Evolutionary conservation across 2,797 vertebrate species (phyloP).

Genomic region (Manis pentadactyla): DNA sequence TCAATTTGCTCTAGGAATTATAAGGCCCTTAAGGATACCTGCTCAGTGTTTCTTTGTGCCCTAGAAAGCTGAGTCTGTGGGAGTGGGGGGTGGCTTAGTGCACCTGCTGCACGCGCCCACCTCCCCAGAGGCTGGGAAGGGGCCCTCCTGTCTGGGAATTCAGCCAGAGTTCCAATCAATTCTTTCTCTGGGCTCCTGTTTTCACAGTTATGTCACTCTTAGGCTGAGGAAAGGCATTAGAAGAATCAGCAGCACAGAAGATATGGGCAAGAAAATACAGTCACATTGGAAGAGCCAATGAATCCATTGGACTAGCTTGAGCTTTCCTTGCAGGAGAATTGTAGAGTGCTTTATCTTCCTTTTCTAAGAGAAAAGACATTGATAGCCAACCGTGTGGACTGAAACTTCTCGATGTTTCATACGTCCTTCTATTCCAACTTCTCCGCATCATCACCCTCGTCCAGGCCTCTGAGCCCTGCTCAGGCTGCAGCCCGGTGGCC

Average conservation of each 20-base stretch:
- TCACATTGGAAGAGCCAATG: constrained; percentile 1
- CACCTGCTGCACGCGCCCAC: background rate
- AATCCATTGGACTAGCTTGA: background rate
- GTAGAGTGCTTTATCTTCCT: constrained; percentile 2
- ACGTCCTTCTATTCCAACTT: background rate
- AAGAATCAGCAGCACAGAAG: constrained; percentile 21
- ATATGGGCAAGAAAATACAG: constrained; percentile 27
- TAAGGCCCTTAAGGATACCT: background rate
- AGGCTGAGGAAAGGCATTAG: background rate
- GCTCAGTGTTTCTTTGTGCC: background rate
- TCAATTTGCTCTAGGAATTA: background rate
- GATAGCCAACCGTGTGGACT: background rate
- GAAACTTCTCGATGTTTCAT: background rate
- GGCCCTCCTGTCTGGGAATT: constrained; percentile 27
- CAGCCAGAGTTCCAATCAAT: background rate
- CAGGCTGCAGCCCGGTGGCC: background rate
- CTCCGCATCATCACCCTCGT: background rate
- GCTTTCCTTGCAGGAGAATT: constrained; percentile 18
- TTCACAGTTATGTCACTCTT: constrained; percentile 45
- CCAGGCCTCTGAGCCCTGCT: background rate
- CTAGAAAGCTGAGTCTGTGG: background rate
- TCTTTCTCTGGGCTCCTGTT: constrained; percentile 48
- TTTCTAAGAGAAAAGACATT: constrained; percentile 21
- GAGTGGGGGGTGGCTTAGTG: background rate
- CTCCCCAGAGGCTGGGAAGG: background rate